phyloP scores from a whole-genome alignment of 1,140 invertebrate genomes.

The Hermatobates lingyangjiaoensis region DNA sequence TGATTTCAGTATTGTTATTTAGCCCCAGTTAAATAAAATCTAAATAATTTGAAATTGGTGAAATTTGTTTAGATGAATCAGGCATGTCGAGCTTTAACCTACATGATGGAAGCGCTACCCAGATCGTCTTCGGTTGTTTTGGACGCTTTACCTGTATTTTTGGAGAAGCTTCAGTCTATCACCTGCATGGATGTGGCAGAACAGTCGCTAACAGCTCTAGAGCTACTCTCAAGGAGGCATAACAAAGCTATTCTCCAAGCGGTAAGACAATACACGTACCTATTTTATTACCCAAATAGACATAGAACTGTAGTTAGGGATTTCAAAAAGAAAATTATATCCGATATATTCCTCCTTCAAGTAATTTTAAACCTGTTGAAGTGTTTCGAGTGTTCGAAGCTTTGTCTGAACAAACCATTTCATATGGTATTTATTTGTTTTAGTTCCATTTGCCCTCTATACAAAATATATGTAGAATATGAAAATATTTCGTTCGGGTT shows the following conservation, averaged over 20 bases:
- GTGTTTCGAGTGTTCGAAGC: no score
- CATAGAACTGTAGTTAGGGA: not conserved
- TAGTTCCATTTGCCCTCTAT: no score
- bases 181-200: constrained; percentile 99
- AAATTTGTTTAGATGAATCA: constrained; percentile 72
- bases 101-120: constrained; percentile 97
- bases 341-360: no score
- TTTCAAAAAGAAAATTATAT: no score
- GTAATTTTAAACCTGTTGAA: no score
- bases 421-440: no score
- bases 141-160: constrained; percentile 87
- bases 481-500: no score
- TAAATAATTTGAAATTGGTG: not conserved
- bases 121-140: constrained; percentile 89
- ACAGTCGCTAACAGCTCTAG: constrained; percentile 85
- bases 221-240: constrained; percentile 90
- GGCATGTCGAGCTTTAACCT: constrained; percentile 90
- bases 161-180: constrained; percentile 90
- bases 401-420: no score
- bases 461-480: no score
- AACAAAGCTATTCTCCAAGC: constrained; percentile 91
- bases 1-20: no score
- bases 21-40: no score
- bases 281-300: not conserved
- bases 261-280: constrained; percentile 29